A percentile compares a stretch with the other conserved stretches of the same genome.
Evolutionary conservation across 2,113 vertebrate species (phyloP).

Genomic region (Candoia aspera): DNA sequence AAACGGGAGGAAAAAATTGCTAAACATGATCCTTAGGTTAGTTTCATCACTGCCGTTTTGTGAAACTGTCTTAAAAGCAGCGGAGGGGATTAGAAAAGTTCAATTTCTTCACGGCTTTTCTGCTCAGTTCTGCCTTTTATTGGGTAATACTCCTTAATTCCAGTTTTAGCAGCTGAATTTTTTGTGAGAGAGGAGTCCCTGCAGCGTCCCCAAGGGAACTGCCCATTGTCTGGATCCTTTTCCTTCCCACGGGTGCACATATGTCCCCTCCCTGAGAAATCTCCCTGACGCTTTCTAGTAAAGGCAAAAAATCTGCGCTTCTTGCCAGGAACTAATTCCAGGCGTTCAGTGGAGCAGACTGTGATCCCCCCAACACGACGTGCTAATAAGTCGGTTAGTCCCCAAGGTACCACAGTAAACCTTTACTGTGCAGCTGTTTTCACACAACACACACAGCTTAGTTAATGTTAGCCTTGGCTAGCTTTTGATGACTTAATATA

Average conservation of each 20-base stretch:
- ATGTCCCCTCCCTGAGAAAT: background rate
- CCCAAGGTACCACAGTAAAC: background rate
- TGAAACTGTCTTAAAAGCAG: background rate
- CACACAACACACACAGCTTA: background rate
- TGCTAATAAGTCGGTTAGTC: background rate
- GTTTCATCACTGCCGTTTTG: background rate
- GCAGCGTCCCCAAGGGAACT: background rate
- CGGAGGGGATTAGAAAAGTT: background rate
- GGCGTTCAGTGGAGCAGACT: background rate
- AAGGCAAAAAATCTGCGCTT: background rate
- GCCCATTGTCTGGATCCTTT: background rate
- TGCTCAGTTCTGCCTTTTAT: background rate
- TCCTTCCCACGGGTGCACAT: background rate
- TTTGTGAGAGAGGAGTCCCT: background rate
- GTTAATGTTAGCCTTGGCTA: background rate
- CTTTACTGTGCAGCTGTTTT: background rate
- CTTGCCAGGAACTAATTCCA: background rate
- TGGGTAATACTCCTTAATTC: background rate
- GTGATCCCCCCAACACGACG: background rate
- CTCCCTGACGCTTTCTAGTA: background rate
- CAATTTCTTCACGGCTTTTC: background rate
- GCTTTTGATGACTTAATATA: background rate
- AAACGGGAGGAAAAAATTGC: background rate
- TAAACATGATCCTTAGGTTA: background rate
- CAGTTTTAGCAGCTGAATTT: background rate